These are phyloP conservation scores for Chionodraco myersi DNA, from an alignment of 2,113 vertebrate genomes.

Conservation along the genomic window DNA sequence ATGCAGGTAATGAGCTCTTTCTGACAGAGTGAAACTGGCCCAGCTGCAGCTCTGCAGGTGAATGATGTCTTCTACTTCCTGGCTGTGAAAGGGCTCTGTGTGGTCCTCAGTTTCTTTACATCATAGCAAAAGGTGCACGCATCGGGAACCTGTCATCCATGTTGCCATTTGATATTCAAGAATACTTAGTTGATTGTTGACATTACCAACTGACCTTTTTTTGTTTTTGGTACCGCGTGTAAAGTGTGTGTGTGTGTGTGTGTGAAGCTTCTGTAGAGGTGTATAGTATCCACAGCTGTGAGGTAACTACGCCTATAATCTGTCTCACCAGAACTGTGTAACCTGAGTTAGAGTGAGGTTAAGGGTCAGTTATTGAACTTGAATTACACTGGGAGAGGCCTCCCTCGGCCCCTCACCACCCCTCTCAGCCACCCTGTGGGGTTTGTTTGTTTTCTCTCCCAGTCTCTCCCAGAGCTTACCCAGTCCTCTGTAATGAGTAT, in stretches of 20 bases:
- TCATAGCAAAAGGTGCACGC: slow-evolving; percentile 63
- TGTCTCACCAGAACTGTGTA: slow-evolving; percentile 75
- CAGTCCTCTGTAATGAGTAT: slow-evolving; percentile 79
- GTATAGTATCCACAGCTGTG: slow-evolving; percentile 76
- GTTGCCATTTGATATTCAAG: slow-evolving; percentile 73
- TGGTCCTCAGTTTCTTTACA: slow-evolving; percentile 79
- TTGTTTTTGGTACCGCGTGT: slow-evolving; percentile 54
- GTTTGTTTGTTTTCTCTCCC: slow-evolving; percentile 83
- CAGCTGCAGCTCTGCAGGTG: slow-evolving; percentile 72
- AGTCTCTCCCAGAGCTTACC: slow-evolving; percentile 76
- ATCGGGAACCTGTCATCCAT: slow-evolving; percentile 67
- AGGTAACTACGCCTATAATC: slow-evolving; percentile 77
- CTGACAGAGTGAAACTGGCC: slow-evolving; percentile 79
- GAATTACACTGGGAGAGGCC: slow-evolving; percentile 79
- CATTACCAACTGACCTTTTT: slow-evolving; percentile 76
- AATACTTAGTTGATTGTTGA: slow-evolving; percentile 75
- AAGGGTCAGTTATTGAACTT: slow-evolving; percentile 83
- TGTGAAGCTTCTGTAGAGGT: slow-evolving; percentile 69
- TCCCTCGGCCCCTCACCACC: slow-evolving; percentile 56
- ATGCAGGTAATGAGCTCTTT: slow-evolving; percentile 67
- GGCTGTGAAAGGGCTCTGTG: slow-evolving; percentile 79
- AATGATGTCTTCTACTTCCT: slow-evolving; percentile 72
- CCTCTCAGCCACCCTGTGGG: slow-evolving; percentile 72
- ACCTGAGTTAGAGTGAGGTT: slow-evolving; percentile 75
- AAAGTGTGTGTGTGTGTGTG: slow-evolving; percentile 11